These are phyloP conservation scores for Xylocampa areola DNA, from an alignment of 2,888 invertebrate species.

Conservation along the genomic window DNA sequence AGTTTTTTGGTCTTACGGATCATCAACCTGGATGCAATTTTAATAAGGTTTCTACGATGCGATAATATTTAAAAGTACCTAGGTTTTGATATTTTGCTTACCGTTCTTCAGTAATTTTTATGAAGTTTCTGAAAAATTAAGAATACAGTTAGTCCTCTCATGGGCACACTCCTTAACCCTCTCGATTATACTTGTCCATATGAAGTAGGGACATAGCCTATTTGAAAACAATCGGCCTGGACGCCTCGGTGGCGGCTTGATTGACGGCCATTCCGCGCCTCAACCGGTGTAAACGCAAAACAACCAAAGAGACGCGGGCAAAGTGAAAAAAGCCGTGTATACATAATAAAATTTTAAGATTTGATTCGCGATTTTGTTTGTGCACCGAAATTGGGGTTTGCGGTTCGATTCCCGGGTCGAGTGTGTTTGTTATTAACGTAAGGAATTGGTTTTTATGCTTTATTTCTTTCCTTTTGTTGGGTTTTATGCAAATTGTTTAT, in stretches of 20 bases:
- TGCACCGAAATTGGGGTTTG: slow-evolving; percentile 42
- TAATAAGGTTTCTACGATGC: too few relatives aligned
- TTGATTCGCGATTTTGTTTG: slow-evolving; percentile 54
- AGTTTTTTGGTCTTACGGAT: too few relatives aligned
- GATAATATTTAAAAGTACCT: too few relatives aligned
- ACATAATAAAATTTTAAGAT: slow-evolving; percentile 58
- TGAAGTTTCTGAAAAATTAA: neutral
- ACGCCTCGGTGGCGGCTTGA: slow-evolving; percentile 60
- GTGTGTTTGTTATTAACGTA: slow-evolving; percentile 38
- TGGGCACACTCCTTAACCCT: slow-evolving; percentile 46
- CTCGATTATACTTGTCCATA: slow-evolving; percentile 71
- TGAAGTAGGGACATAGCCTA: slow-evolving; percentile 60
- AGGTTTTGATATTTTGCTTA: too few relatives aligned
- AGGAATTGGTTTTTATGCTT: slow-evolving; percentile 36
- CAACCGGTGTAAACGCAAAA: slow-evolving; percentile 61
- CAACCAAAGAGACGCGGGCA: slow-evolving; percentile 50
- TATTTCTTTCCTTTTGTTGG: slow-evolving; percentile 8
- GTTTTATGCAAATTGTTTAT: slow-evolving; percentile 1
- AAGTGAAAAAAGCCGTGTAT: slow-evolving; percentile 38
- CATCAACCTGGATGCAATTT: too few relatives aligned
- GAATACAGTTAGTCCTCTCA: slow-evolving; percentile 13
- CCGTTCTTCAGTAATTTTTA: too few relatives aligned
- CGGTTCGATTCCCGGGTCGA: slow-evolving; percentile 27
- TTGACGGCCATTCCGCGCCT: slow-evolving; percentile 65
- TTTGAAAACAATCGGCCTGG: slow-evolving; percentile 77